Base-by-base conservation (phyloP, 2,888 invertebrate genomes). In the Tenthredo mesomela region DNA sequence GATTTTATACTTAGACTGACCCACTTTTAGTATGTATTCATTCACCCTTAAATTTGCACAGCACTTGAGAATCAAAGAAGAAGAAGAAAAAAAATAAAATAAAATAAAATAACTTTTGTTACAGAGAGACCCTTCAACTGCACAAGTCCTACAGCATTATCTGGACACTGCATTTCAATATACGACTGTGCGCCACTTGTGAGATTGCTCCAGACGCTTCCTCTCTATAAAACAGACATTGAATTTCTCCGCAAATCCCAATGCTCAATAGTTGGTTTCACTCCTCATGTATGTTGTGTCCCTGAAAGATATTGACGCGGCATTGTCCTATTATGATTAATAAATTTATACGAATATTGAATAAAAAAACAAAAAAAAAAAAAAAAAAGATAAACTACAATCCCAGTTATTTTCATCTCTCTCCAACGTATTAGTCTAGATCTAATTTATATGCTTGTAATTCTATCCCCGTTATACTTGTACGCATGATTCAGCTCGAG, bases 231-330 rank as follows among this genome's bases (percentile, higher is more conserved):
- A 1, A 71, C 40, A n/a, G 87, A 87, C 12, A 71, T 43, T 29
- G 71, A 75, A 7, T 88, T 87, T 71, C 54, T 88, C 29, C 80
- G 73, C 7, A 12, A 73, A 6, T 85, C 86, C 29, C 70, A 61
- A 33, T 88, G 87, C 71, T 87, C 86, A 10, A 65, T 3, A n/a
- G 65, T 15, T 10, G 21, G 6, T 2, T 40, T n/a, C 15, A 29
- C 0, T 2, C 87, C 85, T 1, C 85, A 75, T 61, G 85, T 88
- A 29, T 88, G 87, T 54, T 88, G 88, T 75, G 87, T 87, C 1
- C 85, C 86, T n/a, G 86, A 88, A 84, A 21, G 15, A 12, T 50
- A 9, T 15, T 18, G 7, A 54, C 25, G 29, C 25, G 29, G 10
- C 7, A 15, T 15, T n/a, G 29, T 77, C 4, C 50, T 12, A 15